Evolutionary conservation across 2,797 vertebrate genomes (phyloP), one percentile per base, ranked within the genome.

Genomic region (Sebastes steindachneri): DNA sequence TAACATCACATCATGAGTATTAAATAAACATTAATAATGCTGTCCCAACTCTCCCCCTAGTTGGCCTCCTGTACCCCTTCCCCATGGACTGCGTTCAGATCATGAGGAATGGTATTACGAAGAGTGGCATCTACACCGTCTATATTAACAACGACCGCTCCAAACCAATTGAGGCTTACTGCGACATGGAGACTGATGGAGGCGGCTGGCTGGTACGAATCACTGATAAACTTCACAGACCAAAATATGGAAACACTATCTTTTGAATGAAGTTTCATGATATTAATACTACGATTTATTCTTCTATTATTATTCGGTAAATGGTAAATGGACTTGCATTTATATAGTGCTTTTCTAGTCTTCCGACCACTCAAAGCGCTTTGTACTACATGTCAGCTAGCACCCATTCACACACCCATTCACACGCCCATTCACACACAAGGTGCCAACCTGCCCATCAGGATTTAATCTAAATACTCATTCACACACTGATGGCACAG

Each of bases 181-280:
- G 97, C 1, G 97, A 99, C 93, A 97, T 97, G 97, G 93, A 95
- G 73, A 97, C 96, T 0, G 97, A 98, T 0, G 94, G 97, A 76
- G 97, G 97, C 0, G 94, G 97, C 79, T 98, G 97, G 97, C 95
- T 93, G 80, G 97, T 98, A 95, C 0, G 67, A 69, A 23, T 51
- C 19, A 66, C 9, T 60, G 11, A 62, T 31, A 15, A 45, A 14
- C 37, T 48, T 15, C n/a, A 35, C 3, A 25, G 1, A 68, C 8
- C 4, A 54, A 37, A 31, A 25, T 17, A 57, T 53, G 6, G 4
- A 45, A 14, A 45, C 0, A 31, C 1, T 2, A 8, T 45, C 1
- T 2, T 41, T 37, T 26, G 5, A 48, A 31, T 21, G 11, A 25
- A 1, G n/a, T 48, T 58, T 60, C 3, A 59, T 29, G 25, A 21